Percentiles rank a stretch among this genome's conserved stretches.
These are phyloP conservation scores for Anoura caudifer DNA, from an alignment of 2,113 vertebrate species.

Conservation along the genomic window DNA sequence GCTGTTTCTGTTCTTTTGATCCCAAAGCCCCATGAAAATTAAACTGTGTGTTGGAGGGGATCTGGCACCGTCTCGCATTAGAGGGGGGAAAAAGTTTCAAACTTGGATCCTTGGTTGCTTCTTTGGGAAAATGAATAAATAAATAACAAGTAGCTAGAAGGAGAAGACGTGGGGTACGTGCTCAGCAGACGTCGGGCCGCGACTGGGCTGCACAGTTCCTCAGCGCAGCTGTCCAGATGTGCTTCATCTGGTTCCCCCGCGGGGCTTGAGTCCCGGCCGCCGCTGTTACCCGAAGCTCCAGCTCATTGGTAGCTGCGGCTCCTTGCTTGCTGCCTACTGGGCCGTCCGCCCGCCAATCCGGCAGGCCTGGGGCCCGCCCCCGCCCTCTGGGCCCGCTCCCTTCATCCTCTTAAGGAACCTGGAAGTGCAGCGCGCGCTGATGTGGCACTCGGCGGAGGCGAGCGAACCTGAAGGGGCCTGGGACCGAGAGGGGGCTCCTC, in stretches of 20 bases:
- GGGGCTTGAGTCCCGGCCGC: neutral
- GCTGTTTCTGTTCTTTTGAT: slow-evolving; percentile 61
- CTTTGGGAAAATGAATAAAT: slow-evolving; percentile 34
- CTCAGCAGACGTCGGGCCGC: neutral
- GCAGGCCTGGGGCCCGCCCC: neutral
- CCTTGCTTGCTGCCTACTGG: slow-evolving; percentile 17
- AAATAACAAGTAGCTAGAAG: neutral
- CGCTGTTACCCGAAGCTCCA: neutral
- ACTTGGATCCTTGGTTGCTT: neutral
- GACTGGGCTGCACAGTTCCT: neutral
- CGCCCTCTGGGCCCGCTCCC: neutral
- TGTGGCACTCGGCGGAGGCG: slow-evolving; percentile 60
- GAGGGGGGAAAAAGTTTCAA: neutral
- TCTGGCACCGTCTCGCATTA: neutral
- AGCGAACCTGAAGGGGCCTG: neutral
- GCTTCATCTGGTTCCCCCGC: slow-evolving; percentile 61
- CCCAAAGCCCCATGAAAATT: slow-evolving; percentile 49
- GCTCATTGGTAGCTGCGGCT: slow-evolving; percentile 50
- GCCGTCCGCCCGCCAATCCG: slow-evolving; percentile 17
- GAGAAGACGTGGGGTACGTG: slow-evolving; percentile 59
- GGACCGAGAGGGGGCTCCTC: neutral
- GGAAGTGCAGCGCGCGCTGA: slow-evolving; percentile 55
- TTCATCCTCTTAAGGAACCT: neutral
- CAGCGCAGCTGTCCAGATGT: slow-evolving; percentile 76
- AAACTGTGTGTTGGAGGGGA: neutral